phyloP scores from a whole-genome alignment of 1,140 invertebrate genomes.

The Calephelis nemesis region DNA sequence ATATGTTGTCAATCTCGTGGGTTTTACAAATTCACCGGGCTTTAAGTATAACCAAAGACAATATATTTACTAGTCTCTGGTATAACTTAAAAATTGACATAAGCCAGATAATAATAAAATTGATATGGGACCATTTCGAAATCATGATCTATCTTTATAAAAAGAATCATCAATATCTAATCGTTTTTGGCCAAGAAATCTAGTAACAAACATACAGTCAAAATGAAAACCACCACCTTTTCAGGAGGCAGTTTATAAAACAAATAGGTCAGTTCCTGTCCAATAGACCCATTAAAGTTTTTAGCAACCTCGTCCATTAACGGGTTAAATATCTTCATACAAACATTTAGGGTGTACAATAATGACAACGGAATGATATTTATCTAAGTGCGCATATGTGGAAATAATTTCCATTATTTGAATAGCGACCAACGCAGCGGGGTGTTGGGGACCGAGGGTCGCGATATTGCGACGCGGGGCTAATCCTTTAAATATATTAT shows the following conservation, averaged over 20 bases:
- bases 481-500: slow-evolving; percentile 80
- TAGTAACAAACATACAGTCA: too few relatives aligned
- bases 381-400: slow-evolving; percentile 79
- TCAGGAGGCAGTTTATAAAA: too few relatives aligned
- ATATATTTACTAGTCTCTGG: too few relatives aligned
- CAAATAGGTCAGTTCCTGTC: too few relatives aligned
- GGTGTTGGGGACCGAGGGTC: slow-evolving; percentile 59
- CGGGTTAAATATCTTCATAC: slow-evolving; percentile 68
- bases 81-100: too few relatives aligned
- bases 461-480: slow-evolving; percentile 77
- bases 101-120: not conserved
- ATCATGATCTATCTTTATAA: too few relatives aligned
- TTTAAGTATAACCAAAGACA: too few relatives aligned
- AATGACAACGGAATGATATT: slow-evolving; percentile 78
- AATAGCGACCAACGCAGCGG: slow-evolving; percentile 64
- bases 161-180: too few relatives aligned
- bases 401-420: slow-evolving; percentile 79
- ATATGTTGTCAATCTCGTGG: too few relatives aligned
- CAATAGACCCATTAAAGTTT: not conserved
- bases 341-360: slow-evolving; percentile 73
- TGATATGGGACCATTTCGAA: not conserved
- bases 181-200: too few relatives aligned
- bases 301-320: slow-evolving; percentile 38
- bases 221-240: not conserved
- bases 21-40: too few relatives aligned